Percentiles rank a stretch among this genome's conserved stretches.
phyloP scores from a whole-genome alignment of 2,113 vertebrate genomes.

The Anguilla rostrata region DNA sequence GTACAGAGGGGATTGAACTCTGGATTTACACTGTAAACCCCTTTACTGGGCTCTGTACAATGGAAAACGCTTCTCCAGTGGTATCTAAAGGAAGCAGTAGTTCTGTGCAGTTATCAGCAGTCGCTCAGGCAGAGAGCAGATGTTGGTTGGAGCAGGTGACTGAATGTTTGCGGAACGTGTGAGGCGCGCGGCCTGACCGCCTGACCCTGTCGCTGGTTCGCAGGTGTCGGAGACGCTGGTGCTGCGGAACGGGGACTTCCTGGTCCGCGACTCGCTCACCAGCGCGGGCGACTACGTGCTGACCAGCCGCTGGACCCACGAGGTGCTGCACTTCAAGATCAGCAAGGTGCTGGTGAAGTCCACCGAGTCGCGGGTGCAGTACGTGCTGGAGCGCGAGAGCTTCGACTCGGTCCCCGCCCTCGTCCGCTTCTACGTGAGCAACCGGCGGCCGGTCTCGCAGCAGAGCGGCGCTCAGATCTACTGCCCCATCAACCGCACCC shows the following conservation, averaged over 20 bases:
- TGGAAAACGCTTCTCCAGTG: not conserved
- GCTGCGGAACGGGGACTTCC: slow-evolving; percentile 87
- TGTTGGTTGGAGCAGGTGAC: not conserved
- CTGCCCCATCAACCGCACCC: slow-evolving; percentile 92
- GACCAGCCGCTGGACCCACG: slow-evolving; percentile 90
- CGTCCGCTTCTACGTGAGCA: slow-evolving; percentile 85
- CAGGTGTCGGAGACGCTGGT: slow-evolving; percentile 92
- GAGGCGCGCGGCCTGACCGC: not conserved
- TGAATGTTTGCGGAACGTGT: not conserved
- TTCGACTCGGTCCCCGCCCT: slow-evolving; percentile 90
- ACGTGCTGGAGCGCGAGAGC: slow-evolving; percentile 87
- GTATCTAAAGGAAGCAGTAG: not conserved
- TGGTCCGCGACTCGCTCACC: slow-evolving; percentile 90
- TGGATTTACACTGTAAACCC: not conserved
- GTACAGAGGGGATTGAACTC: not conserved
- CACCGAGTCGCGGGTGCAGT: slow-evolving; percentile 84
- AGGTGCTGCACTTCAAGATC: slow-evolving; percentile 91
- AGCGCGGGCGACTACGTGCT: slow-evolving; percentile 88
- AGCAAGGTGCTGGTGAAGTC: slow-evolving; percentile 93
- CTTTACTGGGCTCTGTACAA: not conserved
- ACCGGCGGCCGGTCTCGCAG: slow-evolving; percentile 82
- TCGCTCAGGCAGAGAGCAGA: not conserved
- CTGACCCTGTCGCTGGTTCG: not conserved
- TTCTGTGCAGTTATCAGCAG: not conserved
- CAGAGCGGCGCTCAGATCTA: slow-evolving; percentile 87